Conservation (phyloP, 2,888 invertebrate genomes). For the Vanessa cardui region DNA sequence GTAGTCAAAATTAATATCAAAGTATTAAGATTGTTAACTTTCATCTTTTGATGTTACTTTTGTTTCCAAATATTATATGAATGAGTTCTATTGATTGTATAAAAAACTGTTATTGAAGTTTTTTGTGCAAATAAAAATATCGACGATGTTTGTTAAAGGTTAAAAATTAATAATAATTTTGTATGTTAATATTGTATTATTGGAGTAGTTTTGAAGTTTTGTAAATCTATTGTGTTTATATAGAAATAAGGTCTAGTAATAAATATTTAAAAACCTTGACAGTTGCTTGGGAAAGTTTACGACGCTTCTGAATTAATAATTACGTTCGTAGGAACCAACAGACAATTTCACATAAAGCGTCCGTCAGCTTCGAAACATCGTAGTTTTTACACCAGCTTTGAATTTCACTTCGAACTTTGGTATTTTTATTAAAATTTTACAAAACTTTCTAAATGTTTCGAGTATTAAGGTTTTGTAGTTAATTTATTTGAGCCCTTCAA, state of each 20-base stretch:
- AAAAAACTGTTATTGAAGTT: too few species aligned
- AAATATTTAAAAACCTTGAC: conserved; percentile 50
- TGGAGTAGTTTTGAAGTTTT: too few species aligned
- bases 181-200: too few species aligned
- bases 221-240: conserved; percentile 1
- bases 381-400: conserved; percentile 43
- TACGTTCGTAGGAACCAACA: conserved; percentile 48
- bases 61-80: neutral
- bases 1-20: conserved; percentile 30
- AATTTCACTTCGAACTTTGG: conserved; percentile 37
- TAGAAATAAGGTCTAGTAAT: conserved; percentile 29
- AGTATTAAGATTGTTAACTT: conserved; percentile 13
- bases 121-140: too few species aligned
- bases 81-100: neutral
- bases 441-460: conserved; percentile 29
- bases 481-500: conserved; percentile 9
- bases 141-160: too few species aligned
- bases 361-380: conserved; percentile 51
- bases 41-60: conserved; percentile 10
- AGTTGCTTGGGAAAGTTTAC: conserved; percentile 61
- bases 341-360: conserved; percentile 47
- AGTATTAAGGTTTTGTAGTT: conserved; percentile 18
- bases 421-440: conserved; percentile 35
- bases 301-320: conserved; percentile 65
- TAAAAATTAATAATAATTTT: too few species aligned